Base-by-base conservation (phyloP, 2,113 vertebrate genomes). In the Eupsittula cactorum region DNA sequence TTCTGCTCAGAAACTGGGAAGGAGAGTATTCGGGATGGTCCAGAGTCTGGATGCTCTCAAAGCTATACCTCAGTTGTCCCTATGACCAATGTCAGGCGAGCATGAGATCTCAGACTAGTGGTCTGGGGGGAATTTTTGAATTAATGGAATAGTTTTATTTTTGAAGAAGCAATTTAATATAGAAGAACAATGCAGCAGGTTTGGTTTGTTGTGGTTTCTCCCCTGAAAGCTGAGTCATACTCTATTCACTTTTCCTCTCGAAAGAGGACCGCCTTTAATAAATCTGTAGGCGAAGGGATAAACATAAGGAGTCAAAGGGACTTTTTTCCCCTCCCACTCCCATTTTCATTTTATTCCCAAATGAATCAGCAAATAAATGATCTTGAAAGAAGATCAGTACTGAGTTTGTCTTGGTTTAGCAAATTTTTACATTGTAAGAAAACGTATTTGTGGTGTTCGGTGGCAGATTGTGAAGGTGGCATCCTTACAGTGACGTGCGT, bases 291-390 rank as follows among this genome's bases (percentile, higher is more conserved):
- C 4, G 0, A 74, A 62, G 49, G 65, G 85, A 80, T 96, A 96
- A 96, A 80, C 63, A 57, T 75, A 90, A 92, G 75, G 68, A 94
- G 73, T 83, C 77, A 94, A 82, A 92, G 55, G 50, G 46, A 16
- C 9, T 70, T 60, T 50, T 86, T n/a, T 9, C 1, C 15, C 44
- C 44, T 93, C 76, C 88, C 39, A 77, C 82, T 57, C 13, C 20
- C 13, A 59, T 59, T 59, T 59, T 23, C 55, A n/a, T 59, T 59
- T 59, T 33, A 59, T 59, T n/a, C 33, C 33, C 33, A 78, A 93
- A 86, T 95, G 85, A 96, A 76, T 96, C 93, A 93, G 93, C 96
- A 93, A 75, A 95, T 94, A 74, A 77, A 90, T 70, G 86, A 42
- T 90, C 91, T 60, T 96, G 76, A 75, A 86, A 75, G 50, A 78